These are phyloP conservation scores for Cuculus canorus DNA, from an alignment of 2,797 vertebrate genomes.

Conservation along the genomic window DNA sequence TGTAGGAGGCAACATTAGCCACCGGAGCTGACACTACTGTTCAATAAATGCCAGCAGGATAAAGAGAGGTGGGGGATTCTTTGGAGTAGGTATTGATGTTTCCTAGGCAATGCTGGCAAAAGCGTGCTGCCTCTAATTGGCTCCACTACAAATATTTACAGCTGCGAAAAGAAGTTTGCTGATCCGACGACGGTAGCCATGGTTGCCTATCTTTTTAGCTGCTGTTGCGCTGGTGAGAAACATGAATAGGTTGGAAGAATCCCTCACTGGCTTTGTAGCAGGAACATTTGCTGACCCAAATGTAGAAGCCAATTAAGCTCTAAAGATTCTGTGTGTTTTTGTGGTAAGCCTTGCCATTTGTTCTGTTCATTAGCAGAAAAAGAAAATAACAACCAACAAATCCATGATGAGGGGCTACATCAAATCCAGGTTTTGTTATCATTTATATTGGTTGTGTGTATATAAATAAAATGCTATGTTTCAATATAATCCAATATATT, in stretches of 20 bases:
- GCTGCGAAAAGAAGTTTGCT: conserved; percentile 63
- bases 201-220: conserved; percentile 51
- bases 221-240: conserved; percentile 5
- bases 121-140: conserved; percentile 58
- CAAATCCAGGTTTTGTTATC: neutral
- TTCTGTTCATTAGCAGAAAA: neutral
- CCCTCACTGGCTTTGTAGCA: neutral
- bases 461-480: neutral
- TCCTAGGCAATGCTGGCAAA: conserved; percentile 65
- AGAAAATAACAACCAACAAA: neutral
- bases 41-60: neutral
- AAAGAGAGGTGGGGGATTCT: conserved; percentile 45
- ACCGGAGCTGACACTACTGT: neutral
- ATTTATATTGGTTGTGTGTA: neutral
- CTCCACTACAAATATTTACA: conserved; percentile 73
- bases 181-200: conserved; percentile 36
- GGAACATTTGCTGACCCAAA: conserved; percentile 51
- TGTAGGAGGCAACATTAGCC: neutral
- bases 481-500: neutral
- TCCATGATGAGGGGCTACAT: neutral
- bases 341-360: conserved; percentile 22
- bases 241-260: conserved; percentile 32
- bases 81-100: conserved; percentile 45
- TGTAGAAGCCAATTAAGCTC: conserved; percentile 33
- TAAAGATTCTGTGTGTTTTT: conserved; percentile 37